Base-by-base conservation (phyloP, 2,888 invertebrate genomes). In the Fragum fragum region DNA sequence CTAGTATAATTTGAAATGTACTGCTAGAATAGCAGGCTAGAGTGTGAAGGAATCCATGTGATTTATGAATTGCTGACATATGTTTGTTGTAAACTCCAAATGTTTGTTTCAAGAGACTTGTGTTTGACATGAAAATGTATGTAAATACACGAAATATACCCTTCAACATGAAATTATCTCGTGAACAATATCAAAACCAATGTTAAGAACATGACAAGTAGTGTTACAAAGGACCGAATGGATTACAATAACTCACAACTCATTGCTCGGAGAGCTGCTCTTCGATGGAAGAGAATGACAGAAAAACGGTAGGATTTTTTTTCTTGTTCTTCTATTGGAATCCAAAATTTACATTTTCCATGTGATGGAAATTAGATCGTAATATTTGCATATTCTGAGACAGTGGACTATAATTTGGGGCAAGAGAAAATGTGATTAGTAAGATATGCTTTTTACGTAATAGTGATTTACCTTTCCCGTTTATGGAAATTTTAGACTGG, bases 271-370 rank as follows among this genome's bases (percentile, higher is more conserved):
- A 47, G 47, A n/a, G 47, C 47, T 5, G 47, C 47, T 9, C 5
- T 47, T 47, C 61, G 61, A n/a, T 61, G 61, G 61, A 61, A 61
- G 29, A 3, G 61, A 32, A 61, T 61, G 61, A 26, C 61, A 18
- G 61, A 61, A 61, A 61, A 61, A 61, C 61, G 61, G 61, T 61
- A 61, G 61, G 61, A 61, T 26, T 61, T 29, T 61, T 47, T 47
- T 47, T 47, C 47, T 47, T 47, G 47, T 47, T n/a, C 14, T 3
- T 9, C 3, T 9, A 18, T 47, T 3, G 47, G 7, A n/a, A 47
- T 47, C 47, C 47, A 47, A 18, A n/a, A 18, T n/a, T n/a, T 47
- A 18, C 47, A 47, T 47, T 47, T 47, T n/a, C n/a, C 14, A 14
- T 47, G 47, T n/a, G 5, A 47, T 47, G 47, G 47, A 47, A 47